Evolutionary conservation across 2,797 vertebrate species (phyloP).

Genomic region (Periparus ater): DNA sequence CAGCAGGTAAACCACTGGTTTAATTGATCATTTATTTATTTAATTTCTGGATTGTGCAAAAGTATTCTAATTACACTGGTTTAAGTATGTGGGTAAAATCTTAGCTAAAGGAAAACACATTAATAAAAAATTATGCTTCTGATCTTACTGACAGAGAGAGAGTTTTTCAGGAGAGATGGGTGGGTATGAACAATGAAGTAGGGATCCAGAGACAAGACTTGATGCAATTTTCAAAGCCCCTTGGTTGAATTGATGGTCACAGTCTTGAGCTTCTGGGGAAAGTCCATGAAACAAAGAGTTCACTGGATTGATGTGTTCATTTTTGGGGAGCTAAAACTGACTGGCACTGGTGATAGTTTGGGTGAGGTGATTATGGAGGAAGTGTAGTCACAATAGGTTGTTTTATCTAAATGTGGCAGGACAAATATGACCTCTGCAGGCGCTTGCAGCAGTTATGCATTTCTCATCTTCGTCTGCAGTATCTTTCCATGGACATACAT

Average conservation of each 20-base stretch:
- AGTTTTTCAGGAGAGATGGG: neutral
- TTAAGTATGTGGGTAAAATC: neutral
- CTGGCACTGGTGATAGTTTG: neutral
- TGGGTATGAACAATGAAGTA: neutral
- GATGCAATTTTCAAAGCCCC: neutral
- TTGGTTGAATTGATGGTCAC: fast-evolving
- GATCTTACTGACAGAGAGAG: neutral
- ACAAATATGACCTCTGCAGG: neutral
- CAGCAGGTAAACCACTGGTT: slow-evolving; percentile 78
- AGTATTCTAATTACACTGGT: neutral
- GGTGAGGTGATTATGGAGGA: neutral
- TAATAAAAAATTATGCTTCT: neutral
- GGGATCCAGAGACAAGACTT: neutral
- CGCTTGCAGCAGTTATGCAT: fast-evolving
- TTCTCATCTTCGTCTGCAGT: neutral
- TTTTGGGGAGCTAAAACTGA: neutral
- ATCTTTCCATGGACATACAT: fast-evolving
- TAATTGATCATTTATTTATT: neutral
- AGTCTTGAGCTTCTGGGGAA: neutral
- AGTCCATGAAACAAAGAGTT: neutral
- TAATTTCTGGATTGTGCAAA: neutral
- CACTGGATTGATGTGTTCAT: neutral
- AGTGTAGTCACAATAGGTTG: neutral
- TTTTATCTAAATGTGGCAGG: neutral
- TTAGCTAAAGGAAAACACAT: neutral